Evolutionary conservation across 1,140 invertebrate genomes (phyloP).

Genomic region (Holcopasites calliopsidis): DNA sequence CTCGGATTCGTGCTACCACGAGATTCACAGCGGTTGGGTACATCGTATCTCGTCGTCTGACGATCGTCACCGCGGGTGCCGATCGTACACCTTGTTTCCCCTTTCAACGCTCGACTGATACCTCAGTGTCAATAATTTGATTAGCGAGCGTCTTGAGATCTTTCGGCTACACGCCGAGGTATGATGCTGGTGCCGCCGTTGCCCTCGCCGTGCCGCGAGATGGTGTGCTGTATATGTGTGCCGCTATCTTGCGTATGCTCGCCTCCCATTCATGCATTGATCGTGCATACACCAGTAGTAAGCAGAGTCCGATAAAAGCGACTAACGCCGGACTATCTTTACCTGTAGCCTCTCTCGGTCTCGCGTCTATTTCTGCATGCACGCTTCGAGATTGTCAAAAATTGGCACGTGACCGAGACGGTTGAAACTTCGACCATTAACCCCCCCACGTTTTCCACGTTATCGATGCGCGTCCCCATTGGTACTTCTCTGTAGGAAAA

Average conservation of each 20-base stretch:
- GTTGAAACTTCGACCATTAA: background rate
- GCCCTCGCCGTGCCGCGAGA: background rate
- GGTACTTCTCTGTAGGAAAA: background rate
- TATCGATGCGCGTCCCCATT: background rate
- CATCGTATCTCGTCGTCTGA: background rate
- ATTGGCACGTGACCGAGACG: background rate
- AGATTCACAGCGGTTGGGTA: background rate
- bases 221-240: slow-evolving; percentile 9
- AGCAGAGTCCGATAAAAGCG: slow-evolving; percentile 55
- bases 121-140: slow-evolving; percentile 19
- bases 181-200: slow-evolving; percentile 4
- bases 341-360: background rate
- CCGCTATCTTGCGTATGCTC: slow-evolving; percentile 3
- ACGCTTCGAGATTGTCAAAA: background rate
- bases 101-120: background rate
- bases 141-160: background rate
- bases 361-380: background rate
- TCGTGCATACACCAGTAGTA: slow-evolving; percentile 64
- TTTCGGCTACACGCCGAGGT: background rate
- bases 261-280: slow-evolving; percentile 77
- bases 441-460: background rate
- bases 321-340: slow-evolving; percentile 4
- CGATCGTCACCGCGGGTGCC: background rate
- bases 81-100: background rate
- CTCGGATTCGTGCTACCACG: background rate